These are phyloP conservation scores for Hetaerina americana DNA, from an alignment of 1,140 invertebrate genomes.

Conservation along the genomic window DNA sequence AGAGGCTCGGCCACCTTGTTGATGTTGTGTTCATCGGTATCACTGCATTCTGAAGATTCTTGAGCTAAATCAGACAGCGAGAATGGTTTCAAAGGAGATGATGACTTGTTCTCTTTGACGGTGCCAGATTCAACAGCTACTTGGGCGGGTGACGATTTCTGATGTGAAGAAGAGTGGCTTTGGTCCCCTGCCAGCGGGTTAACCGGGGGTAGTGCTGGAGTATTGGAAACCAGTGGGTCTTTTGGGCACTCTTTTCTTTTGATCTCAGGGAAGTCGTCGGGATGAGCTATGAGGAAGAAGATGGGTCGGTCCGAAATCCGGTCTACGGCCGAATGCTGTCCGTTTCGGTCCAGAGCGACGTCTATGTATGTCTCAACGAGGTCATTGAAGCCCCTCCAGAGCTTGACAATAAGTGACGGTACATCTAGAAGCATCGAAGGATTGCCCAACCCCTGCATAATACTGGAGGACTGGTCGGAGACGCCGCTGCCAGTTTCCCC, in stretches of 20 bases:
- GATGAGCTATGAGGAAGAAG: slow-evolving; percentile 46
- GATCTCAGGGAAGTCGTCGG: slow-evolving; percentile 44
- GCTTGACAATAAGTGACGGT: slow-evolving; percentile 22
- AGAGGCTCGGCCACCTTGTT: too few relatives aligned
- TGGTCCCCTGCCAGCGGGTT: background rate
- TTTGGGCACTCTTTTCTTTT: slow-evolving; percentile 22
- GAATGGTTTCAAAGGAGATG: slow-evolving; percentile 9
- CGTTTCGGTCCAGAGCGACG: slow-evolving; percentile 41
- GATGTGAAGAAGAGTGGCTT: background rate
- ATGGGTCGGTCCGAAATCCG: slow-evolving; percentile 43
- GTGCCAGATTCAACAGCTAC: background rate
- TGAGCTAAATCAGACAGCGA: slow-evolving; percentile 6
- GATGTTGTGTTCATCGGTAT: slow-evolving; percentile 11
- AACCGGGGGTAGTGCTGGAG: background rate
- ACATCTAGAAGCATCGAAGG: background rate
- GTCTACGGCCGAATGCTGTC: slow-evolving; percentile 39
- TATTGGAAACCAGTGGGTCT: background rate
- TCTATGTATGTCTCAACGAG: slow-evolving; percentile 49
- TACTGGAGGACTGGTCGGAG: background rate
- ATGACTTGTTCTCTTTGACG: background rate
- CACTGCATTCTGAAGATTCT: background rate
- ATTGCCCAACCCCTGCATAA: background rate
- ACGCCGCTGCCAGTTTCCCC: background rate
- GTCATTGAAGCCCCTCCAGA: slow-evolving; percentile 38
- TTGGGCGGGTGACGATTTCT: background rate